Evolutionary conservation across 2,113 vertebrate genomes (phyloP).

Genomic region (Periophthalmodon schlosseri): DNA sequence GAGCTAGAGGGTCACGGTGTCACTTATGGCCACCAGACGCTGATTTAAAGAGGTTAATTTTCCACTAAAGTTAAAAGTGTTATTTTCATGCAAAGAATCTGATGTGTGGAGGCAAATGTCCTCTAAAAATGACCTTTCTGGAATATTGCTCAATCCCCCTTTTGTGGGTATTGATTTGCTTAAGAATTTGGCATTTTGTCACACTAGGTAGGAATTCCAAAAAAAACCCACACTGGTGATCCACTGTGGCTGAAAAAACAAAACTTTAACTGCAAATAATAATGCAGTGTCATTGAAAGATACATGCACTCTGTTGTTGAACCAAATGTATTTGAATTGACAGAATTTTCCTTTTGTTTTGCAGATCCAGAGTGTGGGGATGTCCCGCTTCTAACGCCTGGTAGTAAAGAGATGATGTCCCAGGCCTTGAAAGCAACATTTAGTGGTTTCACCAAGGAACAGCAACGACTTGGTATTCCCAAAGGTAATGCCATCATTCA

Average conservation of each 20-base stretch:
- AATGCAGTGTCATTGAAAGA: not conserved
- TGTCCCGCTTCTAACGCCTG: constrained; percentile 93
- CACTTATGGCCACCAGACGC: constrained; percentile 46
- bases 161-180: too few relatives aligned
- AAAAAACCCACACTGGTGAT: too few relatives aligned
- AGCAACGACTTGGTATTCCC: constrained; percentile 93
- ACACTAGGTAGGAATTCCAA: too few relatives aligned
- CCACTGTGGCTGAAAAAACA: too few relatives aligned
- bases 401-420: constrained; percentile 99
- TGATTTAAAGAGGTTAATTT: constrained; percentile 22
- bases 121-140: not conserved
- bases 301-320: not conserved
- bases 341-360: constrained; percentile 27
- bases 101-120: not conserved
- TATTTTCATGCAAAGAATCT: constrained; percentile 2
- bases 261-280: too few relatives aligned
- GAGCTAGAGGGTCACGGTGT: constrained; percentile 51
- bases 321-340: not conserved
- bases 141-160: not conserved
- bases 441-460: constrained; percentile 96
- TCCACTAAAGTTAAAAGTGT: constrained; percentile 30
- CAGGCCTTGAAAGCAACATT: constrained; percentile 97
- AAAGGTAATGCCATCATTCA: constrained; percentile 82
- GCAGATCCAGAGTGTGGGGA: constrained; percentile 97
- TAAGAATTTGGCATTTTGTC: too few relatives aligned